phyloP scores from a whole-genome alignment of 2,113 vertebrate species.

The Neodon shergylaensis region DNA sequence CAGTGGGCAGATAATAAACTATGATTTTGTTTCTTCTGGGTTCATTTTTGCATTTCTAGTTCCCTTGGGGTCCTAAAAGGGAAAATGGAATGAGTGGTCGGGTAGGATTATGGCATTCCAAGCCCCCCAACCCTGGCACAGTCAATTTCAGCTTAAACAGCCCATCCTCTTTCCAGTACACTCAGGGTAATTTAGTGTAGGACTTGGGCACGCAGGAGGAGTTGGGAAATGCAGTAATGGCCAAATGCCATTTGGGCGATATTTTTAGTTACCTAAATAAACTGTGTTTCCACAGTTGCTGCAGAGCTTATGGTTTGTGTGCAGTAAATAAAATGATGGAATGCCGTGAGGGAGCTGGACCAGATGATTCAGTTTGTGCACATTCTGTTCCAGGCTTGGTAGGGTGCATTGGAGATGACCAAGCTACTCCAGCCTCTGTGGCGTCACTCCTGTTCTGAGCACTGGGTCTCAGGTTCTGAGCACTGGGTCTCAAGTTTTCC shows the following conservation, averaged over 20 bases:
- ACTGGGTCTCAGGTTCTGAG: not conserved
- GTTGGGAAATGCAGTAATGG: conserved; percentile 57
- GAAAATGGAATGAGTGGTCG: not conserved
- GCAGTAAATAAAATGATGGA: conserved; percentile 70
- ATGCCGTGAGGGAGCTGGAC: conserved; percentile 55
- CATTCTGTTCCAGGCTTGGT: conserved; percentile 20
- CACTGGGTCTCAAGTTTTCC: not conserved
- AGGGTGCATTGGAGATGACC: not conserved
- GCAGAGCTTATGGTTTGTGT: conserved; percentile 69
- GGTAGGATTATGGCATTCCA: not conserved
- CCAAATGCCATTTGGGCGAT: conserved; percentile 65
- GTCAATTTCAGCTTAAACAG: conserved; percentile 2
- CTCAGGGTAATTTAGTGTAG: conserved; percentile 20
- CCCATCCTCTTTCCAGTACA: not conserved
- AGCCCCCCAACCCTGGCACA: not conserved
- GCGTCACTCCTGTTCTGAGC: not conserved
- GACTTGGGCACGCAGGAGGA: not conserved
- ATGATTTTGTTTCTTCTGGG: conserved; percentile 23
- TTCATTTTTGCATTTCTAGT: not conserved
- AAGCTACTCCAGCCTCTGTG: not conserved
- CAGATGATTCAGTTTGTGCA: conserved; percentile 64
- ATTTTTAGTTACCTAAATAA: conserved; percentile 78
- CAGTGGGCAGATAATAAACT: not conserved
- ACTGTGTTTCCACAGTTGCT: conserved; percentile 63
- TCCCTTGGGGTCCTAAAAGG: not conserved